Conservation (phyloP, 2,113 vertebrate genomes). For the Chlorodrepanis virens region DNA sequence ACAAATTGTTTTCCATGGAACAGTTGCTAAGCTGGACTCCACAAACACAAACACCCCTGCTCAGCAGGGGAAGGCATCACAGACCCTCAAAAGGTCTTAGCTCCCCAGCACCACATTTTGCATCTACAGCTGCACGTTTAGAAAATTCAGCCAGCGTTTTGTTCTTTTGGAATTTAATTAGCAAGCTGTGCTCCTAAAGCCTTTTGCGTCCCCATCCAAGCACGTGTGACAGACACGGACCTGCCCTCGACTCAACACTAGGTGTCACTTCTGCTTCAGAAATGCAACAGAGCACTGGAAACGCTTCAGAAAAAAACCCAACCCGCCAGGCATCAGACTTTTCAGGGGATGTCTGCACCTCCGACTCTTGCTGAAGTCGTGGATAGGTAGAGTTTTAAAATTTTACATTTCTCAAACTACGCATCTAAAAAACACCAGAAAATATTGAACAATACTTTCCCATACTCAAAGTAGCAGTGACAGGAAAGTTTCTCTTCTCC, state of each 20-base stretch:
- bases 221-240: background rate
- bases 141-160: background rate
- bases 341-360: background rate
- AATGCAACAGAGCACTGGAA: background rate
- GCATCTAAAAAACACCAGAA: background rate
- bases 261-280: background rate
- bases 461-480: background rate
- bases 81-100: background rate
- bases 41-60: background rate
- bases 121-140: accelerated
- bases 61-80: background rate
- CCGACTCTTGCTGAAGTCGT: background rate
- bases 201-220: background rate
- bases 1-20: background rate
- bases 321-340: accelerated
- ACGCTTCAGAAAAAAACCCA: background rate
- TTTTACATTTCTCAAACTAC: background rate
- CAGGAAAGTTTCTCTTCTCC: background rate
- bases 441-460: background rate
- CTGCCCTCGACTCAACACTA: background rate
- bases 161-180: background rate
- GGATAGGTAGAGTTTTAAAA: background rate
- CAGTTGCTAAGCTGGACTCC: background rate
- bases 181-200: background rate
- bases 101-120: background rate